Percentiles rank a stretch among this genome's conserved stretches.
Evolutionary conservation across 2,797 vertebrate species (phyloP).

Genomic region (Sphaeramia orbicularis): DNA sequence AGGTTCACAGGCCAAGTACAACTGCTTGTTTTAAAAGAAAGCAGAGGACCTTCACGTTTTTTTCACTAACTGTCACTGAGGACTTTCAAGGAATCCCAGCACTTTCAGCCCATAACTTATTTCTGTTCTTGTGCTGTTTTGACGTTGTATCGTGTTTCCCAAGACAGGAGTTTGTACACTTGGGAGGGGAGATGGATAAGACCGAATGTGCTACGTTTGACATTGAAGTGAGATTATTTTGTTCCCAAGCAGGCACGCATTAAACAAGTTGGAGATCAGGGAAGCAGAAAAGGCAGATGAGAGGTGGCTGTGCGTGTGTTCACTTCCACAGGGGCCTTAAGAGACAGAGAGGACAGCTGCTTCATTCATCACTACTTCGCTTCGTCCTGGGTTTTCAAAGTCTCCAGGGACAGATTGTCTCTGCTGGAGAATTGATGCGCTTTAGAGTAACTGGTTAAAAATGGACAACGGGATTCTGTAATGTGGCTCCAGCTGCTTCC

Average conservation of each 20-base stretch:
- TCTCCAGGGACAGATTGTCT: constrained; percentile 46
- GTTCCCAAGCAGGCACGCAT: constrained; percentile 64
- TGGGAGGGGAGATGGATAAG: constrained; percentile 54
- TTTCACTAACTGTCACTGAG: constrained; percentile 43
- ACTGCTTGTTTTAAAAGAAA: constrained; percentile 60
- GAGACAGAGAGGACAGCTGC: constrained; percentile 72
- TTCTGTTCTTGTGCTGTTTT: constrained; percentile 69
- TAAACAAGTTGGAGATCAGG: constrained; percentile 68
- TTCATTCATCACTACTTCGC: constrained; percentile 73
- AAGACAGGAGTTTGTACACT: constrained; percentile 57
- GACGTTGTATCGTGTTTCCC: constrained; percentile 74
- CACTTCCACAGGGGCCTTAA: constrained; percentile 59
- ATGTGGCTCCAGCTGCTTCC: constrained; percentile 11
- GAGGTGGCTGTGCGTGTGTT: constrained; percentile 54
- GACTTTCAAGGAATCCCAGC: constrained; percentile 61
- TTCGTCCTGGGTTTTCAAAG: constrained; percentile 42
- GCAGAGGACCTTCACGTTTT: constrained; percentile 47
- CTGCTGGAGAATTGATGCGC: constrained; percentile 29
- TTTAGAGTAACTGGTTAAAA: constrained; percentile 47
- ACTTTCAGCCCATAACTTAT: constrained; percentile 67
- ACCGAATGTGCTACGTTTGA: constrained; percentile 64
- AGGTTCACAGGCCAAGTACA: constrained; percentile 52
- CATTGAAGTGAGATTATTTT: constrained; percentile 71
- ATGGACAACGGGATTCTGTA: constrained; percentile 16
- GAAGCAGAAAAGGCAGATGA: constrained; percentile 60